Percentiles rank a stretch among this genome's conserved stretches.
These are phyloP conservation scores for Blera fallax DNA, from an alignment of 2,888 invertebrate species.

Conservation along the genomic window DNA sequence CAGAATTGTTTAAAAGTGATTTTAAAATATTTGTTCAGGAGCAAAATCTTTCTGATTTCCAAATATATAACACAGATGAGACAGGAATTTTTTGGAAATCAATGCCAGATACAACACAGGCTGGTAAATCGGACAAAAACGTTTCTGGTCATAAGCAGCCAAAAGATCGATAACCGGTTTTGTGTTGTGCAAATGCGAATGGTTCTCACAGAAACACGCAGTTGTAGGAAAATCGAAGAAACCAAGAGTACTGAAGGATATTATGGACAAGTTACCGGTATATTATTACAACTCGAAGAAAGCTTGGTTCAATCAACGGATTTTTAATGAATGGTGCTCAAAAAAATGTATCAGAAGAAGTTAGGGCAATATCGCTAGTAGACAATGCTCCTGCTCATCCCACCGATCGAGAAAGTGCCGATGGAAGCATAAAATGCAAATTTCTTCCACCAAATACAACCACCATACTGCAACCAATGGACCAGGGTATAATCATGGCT, in stretches of 20 bases:
- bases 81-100: too few relatives aligned
- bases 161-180: neutral
- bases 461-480: too few relatives aligned
- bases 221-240: neutral
- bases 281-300: too few relatives aligned
- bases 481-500: too few relatives aligned
- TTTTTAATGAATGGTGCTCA: too few relatives aligned
- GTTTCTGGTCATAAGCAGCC: neutral
- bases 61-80: too few relatives aligned
- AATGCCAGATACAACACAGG: too few relatives aligned
- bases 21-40: too few relatives aligned
- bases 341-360: neutral
- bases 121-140: too few relatives aligned
- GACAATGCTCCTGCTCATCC: neutral
- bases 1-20: too few relatives aligned
- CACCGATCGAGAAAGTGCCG: neutral
- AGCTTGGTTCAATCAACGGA: too few relatives aligned
- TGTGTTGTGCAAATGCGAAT: neutral
- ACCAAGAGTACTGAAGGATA: neutral
- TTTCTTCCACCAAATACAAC: conserved; percentile 1
- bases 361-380: neutral
- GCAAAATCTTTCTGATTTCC: too few relatives aligned
- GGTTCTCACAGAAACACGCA: neutral
- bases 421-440: neutral
- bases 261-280: neutral